A percentile compares a stretch with the other conserved stretches of the same genome.
phyloP scores from a whole-genome alignment of 1,140 invertebrate species.

The Saccostrea glomerata region DNA sequence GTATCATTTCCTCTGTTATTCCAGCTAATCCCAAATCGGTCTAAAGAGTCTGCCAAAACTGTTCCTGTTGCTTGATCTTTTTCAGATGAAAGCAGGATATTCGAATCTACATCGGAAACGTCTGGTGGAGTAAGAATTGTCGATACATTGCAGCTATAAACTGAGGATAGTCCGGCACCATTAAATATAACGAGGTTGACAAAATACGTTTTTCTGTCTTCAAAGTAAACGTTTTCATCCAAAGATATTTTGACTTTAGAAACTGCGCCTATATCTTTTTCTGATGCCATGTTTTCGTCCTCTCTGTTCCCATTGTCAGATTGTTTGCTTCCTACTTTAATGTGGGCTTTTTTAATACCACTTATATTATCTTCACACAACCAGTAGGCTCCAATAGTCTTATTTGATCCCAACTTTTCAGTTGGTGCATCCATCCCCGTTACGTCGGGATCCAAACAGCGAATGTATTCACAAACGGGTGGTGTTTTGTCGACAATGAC shows the following conservation, averaged over 20 bases:
- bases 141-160: not conserved
- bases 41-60: not conserved
- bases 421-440: conserved; percentile 50
- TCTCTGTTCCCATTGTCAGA: conserved; percentile 5
- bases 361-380: conserved; percentile 51
- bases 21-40: conserved; percentile 45
- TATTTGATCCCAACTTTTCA: conserved; percentile 55
- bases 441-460: conserved; percentile 53
- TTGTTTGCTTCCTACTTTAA: conserved; percentile 15
- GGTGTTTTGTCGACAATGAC: conserved; percentile 56
- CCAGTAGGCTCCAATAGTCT: conserved; percentile 60
- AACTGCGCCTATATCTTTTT: conserved; percentile 22
- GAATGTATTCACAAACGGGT: conserved; percentile 50
- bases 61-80: not conserved
- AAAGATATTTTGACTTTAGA: conserved; percentile 10
- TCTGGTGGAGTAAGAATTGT: conserved; percentile 54
- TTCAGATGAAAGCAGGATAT: not conserved
- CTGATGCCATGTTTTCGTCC: not conserved
- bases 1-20: conserved; percentile 15
- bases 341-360: not conserved
- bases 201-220: conserved; percentile 39
- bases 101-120: not conserved
- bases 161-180: conserved; percentile 43
- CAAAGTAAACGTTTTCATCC: conserved; percentile 13
- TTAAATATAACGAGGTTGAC: conserved; percentile 42